Conservation (phyloP, 2,113 vertebrate species). For the Oryctolagus cuniculus region DNA sequence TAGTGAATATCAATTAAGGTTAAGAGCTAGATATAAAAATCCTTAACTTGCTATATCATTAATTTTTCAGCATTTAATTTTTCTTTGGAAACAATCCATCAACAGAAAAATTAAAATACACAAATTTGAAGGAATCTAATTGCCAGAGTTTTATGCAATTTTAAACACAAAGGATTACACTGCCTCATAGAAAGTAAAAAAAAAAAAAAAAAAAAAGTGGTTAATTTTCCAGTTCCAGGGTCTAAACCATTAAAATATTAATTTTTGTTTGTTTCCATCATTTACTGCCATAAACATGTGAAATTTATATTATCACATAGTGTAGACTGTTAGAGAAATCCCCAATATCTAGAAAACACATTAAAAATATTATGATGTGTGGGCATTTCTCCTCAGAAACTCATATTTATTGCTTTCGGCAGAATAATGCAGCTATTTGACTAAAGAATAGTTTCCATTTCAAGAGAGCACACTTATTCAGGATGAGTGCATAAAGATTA, state of each 20-base stretch:
- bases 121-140: constrained; percentile 30
- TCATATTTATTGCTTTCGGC: constrained; percentile 56
- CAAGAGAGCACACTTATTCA: constrained; percentile 4
- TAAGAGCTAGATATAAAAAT: constrained; percentile 65
- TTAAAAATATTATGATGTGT: constrained; percentile 36
- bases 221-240: constrained; percentile 48
- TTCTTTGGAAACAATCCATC: constrained; percentile 61
- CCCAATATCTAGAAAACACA: constrained; percentile 39
- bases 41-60: constrained; percentile 28
- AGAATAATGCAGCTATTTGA: constrained; percentile 66
- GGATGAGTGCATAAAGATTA: neutral
- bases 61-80: constrained; percentile 63
- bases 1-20: constrained; percentile 63
- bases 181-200: constrained; percentile 35
- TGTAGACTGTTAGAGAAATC: constrained; percentile 30
- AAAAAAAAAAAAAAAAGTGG: constrained; percentile 54
- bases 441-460: constrained; percentile 59
- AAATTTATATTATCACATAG: constrained; percentile 55
- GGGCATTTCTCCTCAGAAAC: constrained; percentile 20
- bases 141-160: constrained; percentile 32
- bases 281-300: constrained; percentile 35
- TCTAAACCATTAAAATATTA: constrained; percentile 47
- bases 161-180: constrained; percentile 5
- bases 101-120: constrained; percentile 54
- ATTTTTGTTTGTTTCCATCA: constrained; percentile 34